phyloP scores from a whole-genome alignment of 92 coral and sea anemone genomes.

The Porites cylindrica region DNA sequence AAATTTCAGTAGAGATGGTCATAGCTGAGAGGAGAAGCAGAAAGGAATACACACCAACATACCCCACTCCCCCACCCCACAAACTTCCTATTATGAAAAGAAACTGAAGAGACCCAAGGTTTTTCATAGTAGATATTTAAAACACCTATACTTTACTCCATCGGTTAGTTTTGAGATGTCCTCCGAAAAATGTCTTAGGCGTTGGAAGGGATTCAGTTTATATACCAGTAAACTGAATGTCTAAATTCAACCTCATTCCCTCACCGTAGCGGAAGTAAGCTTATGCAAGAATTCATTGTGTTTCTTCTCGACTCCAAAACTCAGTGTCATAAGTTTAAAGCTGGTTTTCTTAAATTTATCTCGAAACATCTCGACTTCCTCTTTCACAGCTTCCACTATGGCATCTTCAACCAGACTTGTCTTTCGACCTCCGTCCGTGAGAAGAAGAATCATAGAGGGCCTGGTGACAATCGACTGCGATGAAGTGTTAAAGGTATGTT shows the following conservation, averaged over 20 bases:
- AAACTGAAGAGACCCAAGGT: no score
- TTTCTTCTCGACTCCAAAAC: constrained; percentile 46
- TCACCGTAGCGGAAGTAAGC: constrained; percentile 60
- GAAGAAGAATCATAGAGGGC: constrained; percentile 68
- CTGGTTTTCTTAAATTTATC: not conserved
- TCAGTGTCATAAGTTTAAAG: constrained; percentile 50
- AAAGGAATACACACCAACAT: no score
- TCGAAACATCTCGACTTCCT: constrained; percentile 17
- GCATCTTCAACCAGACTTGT: not conserved
- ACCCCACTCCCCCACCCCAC: no score
- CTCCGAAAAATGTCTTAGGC: no score
- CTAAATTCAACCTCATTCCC: not conserved
- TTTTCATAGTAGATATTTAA: no score
- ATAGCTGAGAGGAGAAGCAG: no score
- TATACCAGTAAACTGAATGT: no score
- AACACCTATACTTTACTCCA: no score
- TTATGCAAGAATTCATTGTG: constrained; percentile 31
- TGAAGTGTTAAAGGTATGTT: constrained; percentile 20
- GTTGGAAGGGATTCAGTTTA: no score
- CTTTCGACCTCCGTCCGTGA: constrained; percentile 79
- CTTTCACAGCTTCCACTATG: constrained; percentile 9
- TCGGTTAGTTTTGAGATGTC: no score
- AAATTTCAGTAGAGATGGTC: no score
- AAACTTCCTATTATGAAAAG: no score
- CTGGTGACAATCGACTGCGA: constrained; percentile 1